Evolutionary conservation across 2,797 vertebrate genomes (phyloP).

Genomic region (Acipenser oxyrinchus): DNA sequence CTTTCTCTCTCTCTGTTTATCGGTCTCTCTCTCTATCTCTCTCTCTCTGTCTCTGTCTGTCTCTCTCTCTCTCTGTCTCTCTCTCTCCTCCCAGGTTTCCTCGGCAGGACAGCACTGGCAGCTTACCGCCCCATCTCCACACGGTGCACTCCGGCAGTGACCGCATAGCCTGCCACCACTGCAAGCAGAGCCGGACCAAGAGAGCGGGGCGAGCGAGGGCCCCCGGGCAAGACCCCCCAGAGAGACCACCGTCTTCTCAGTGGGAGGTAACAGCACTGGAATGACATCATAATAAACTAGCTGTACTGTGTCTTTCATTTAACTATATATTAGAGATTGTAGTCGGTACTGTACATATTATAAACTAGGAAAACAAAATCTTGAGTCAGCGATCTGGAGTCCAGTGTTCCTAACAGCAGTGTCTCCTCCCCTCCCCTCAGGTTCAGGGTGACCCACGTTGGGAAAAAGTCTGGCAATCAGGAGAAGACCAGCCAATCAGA

Average conservation of each 20-base stretch:
- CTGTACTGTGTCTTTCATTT: too few relatives aligned
- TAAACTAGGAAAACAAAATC: not conserved
- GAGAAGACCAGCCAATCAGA: constrained; percentile 50
- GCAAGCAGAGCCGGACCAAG: constrained; percentile 65
- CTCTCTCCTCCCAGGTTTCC: constrained; percentile 46
- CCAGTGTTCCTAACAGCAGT: too few relatives aligned
- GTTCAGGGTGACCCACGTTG: constrained; percentile 84
- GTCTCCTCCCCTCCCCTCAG: constrained; percentile 35
- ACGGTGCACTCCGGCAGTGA: constrained; percentile 81
- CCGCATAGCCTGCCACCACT: constrained; percentile 79
- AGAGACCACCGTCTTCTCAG: constrained; percentile 87
- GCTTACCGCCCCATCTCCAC: constrained; percentile 75
- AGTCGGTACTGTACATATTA: not conserved
- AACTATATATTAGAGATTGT: not conserved
- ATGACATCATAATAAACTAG: not conserved
- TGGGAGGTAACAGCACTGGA: constrained; percentile 66
- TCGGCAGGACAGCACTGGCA: constrained; percentile 65
- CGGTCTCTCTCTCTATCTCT: not conserved
- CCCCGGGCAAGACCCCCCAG: constrained; percentile 58
- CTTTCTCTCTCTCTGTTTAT: not conserved
- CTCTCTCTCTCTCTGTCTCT: too few relatives aligned
- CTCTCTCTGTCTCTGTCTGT: not conserved
- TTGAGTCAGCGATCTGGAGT: not conserved
- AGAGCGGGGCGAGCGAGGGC: constrained; percentile 72
- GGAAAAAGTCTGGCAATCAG: constrained; percentile 61